Evolutionary conservation across 2,888 invertebrate genomes (phyloP).

Genomic region (Platynereis dumerilii): DNA sequence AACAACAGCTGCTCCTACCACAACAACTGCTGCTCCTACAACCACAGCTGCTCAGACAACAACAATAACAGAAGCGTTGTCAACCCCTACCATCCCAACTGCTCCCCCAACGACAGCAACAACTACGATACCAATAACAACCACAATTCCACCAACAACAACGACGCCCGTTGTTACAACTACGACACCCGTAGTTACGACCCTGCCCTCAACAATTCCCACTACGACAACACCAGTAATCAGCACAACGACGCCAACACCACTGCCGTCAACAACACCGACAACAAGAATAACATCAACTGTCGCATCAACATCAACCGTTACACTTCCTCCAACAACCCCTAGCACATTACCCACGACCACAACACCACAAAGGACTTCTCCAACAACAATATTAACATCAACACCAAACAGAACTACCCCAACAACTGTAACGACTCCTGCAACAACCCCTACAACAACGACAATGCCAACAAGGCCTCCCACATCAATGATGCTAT

Average conservation of each 20-base stretch:
- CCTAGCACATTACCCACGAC: no score
- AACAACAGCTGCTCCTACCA: neutral
- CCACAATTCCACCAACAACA: neutral
- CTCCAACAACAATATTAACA: neutral
- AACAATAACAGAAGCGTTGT: neutral
- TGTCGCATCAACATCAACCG: no score
- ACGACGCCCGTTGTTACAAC: neutral
- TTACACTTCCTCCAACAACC: no score
- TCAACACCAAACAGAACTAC: neutral
- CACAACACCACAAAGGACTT: neutral
- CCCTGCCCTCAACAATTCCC: conserved; percentile 9
- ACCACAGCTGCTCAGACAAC: neutral
- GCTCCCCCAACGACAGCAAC: conserved; percentile 21
- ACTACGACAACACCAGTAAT: neutral
- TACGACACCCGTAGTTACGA: neutral
- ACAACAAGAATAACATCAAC: no score
- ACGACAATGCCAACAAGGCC: conserved; percentile 9
- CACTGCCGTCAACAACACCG: conserved; percentile 10
- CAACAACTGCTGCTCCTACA: neutral
- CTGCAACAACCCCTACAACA: neutral
- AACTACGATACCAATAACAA: conserved; percentile 1
- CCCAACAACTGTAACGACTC: neutral
- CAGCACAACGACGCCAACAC: neutral
- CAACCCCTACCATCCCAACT: conserved; percentile 8
- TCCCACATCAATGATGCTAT: neutral